Evolutionary conservation across 2,797 vertebrate species (phyloP), one percentile per base, ranked within the genome.

Genomic region (Tachyglossus aculeatus): DNA sequence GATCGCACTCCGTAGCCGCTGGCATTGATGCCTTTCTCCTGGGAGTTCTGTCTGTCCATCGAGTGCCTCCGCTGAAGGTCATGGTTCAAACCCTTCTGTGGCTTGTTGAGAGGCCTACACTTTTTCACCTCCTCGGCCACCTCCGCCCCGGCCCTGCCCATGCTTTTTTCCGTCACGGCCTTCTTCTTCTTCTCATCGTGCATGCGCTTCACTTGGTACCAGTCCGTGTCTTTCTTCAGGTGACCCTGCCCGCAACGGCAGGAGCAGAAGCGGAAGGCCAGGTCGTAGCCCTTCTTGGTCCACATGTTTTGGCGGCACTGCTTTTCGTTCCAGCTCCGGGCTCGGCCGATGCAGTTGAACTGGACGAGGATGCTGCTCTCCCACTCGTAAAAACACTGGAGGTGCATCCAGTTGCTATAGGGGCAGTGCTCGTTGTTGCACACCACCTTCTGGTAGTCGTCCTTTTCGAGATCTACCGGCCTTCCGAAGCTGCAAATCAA

Each of bases 261-360:
- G 44, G 97, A 99, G 87, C 98, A 99, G 90, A 99, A 99, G 58
- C 98, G 94, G 84, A 99, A 99, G 80, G 98, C 98, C 83, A 99
- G 86, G 88, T 99, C 98, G 0, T 99, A 99, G 61, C 98, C 98
- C 82, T 99, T 99, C 92, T 99, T 99, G 63, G 97, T 99, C 98
- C 98, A 99, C 98, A 99, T 99, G 90, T 99, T 99, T 88, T 99
- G 98, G 47, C 98, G 93, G 88, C 98, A 99, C 88, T 99, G 97
- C 89, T 99, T 99, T 89, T 99, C 98, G 0, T 99, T 99, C 98
- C 98, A 99, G 83, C 97, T 98, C 48, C 98, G 95, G 0, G 97
- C 98, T 0, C 97, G 94, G 74, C 98, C 97, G 5, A 99, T 99
- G 89, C 97, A 99, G 88, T 98, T 99, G 89, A 99, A 99, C 92